Evolutionary conservation across 2,797 vertebrate genomes (phyloP).

Genomic region (Halcyon leucocephala): DNA sequence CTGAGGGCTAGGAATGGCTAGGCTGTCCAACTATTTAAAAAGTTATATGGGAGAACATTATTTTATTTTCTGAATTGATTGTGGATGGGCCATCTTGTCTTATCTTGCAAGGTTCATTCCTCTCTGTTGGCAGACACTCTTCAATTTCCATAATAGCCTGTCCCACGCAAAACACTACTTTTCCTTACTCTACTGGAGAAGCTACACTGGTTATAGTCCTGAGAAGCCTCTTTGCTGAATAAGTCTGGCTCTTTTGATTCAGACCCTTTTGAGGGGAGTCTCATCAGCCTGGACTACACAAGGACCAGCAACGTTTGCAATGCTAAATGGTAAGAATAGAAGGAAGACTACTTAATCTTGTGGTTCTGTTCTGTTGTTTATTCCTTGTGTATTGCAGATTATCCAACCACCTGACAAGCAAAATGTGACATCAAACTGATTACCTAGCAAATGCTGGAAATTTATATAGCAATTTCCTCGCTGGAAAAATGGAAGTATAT

Average conservation of each 20-base stretch:
- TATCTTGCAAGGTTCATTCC: background rate
- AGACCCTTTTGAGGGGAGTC: background rate
- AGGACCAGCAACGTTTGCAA: slow-evolving; percentile 2
- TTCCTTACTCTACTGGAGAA: background rate
- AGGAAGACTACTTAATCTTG: slow-evolving; percentile 9
- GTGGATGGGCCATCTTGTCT: background rate
- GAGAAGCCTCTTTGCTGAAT: background rate
- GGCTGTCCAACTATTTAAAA: background rate
- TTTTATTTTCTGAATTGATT: background rate
- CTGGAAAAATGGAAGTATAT: background rate
- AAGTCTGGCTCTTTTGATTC: background rate
- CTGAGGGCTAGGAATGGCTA: background rate
- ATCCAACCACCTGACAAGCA: background rate
- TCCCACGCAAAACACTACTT: background rate
- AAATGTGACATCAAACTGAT: background rate
- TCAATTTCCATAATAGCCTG: background rate
- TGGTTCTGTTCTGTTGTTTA: background rate
- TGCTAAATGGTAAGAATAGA: background rate
- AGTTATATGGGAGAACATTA: background rate
- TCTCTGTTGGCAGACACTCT: background rate
- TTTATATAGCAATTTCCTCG: background rate
- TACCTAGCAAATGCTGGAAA: background rate
- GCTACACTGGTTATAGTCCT: background rate
- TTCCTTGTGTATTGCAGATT: background rate
- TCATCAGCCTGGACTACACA: slow-evolving; percentile 5